These are phyloP conservation scores for Salvelinus sp. DNA, from an alignment of 2,113 vertebrate genomes.

Conservation along the genomic window DNA sequence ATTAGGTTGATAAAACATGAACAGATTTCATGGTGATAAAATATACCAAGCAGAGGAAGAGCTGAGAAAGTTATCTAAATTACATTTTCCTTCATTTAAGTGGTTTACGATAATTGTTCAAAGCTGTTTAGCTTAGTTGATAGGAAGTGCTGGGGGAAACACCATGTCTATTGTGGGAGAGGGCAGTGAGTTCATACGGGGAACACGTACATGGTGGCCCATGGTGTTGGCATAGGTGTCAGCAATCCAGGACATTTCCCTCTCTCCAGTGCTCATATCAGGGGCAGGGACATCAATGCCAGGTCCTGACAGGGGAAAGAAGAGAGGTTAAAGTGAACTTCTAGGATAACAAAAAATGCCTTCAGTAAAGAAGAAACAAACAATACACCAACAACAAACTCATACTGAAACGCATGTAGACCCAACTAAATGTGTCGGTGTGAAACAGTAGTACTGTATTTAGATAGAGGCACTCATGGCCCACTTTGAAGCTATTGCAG, in stretches of 20 bases:
- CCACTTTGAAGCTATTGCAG: too few relatives aligned
- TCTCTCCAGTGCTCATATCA: constrained; percentile 91
- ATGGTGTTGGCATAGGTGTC: constrained; percentile 91
- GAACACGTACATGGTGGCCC: constrained; percentile 83
- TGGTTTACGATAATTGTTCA: too few relatives aligned
- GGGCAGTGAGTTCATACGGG: not conserved
- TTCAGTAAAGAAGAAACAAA: not conserved
- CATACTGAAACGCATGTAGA: not conserved
- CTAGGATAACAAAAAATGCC: too few relatives aligned
- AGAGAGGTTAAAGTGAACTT: not conserved
- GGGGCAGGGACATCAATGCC: constrained; percentile 91
- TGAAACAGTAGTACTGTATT: not conserved
- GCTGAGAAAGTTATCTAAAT: too few relatives aligned
- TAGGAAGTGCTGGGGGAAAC: not conserved
- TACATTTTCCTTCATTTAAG: too few relatives aligned
- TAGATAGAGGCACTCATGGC: too few relatives aligned
- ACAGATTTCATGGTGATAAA: not conserved
- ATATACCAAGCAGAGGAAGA: too few relatives aligned
- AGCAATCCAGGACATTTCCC: constrained; percentile 94
- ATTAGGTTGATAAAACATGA: not conserved
- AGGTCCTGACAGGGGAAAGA: constrained; percentile 73
- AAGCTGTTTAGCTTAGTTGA: too few relatives aligned
- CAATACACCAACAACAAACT: not conserved
- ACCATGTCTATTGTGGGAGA: not conserved
- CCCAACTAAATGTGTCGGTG: not conserved